Conservation (phyloP, 2,797 vertebrate species). For the Muscicapa comitata region DNA sequence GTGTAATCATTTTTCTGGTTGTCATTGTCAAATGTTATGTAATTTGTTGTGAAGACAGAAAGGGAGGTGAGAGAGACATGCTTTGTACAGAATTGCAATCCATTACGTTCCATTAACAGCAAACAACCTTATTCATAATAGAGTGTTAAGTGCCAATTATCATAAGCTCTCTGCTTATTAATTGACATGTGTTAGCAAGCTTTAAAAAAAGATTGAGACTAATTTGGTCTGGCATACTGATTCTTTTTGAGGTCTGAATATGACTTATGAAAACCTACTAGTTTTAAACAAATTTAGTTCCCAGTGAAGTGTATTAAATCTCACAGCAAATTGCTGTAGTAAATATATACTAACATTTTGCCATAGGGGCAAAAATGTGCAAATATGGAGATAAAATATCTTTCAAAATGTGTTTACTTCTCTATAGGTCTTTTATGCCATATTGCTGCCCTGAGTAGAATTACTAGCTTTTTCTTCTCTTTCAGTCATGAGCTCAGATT, state of each 20-base stretch:
- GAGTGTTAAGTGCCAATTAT: constrained; percentile 12
- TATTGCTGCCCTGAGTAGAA: background rate
- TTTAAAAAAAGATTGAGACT: background rate
- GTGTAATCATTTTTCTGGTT: background rate
- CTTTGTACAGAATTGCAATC: background rate
- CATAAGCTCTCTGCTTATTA: constrained; percentile 7
- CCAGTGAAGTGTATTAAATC: background rate
- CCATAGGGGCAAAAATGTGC: background rate
- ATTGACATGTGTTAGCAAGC: background rate
- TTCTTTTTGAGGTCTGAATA: background rate
- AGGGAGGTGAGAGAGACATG: background rate
- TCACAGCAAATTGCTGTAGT: background rate
- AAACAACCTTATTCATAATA: background rate
- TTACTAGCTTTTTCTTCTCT: background rate
- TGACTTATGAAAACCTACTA: background rate
- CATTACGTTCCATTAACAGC: background rate
- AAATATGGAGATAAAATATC: background rate
- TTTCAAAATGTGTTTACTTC: background rate
- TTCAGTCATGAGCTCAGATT: background rate
- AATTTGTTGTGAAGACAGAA: background rate
- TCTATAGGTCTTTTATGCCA: background rate
- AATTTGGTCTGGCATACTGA: background rate
- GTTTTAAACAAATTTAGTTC: background rate
- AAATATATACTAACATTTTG: background rate
- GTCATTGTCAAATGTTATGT: background rate